Evolutionary conservation across 2,797 vertebrate genomes (phyloP).

Genomic region (Halcyon badia): DNA sequence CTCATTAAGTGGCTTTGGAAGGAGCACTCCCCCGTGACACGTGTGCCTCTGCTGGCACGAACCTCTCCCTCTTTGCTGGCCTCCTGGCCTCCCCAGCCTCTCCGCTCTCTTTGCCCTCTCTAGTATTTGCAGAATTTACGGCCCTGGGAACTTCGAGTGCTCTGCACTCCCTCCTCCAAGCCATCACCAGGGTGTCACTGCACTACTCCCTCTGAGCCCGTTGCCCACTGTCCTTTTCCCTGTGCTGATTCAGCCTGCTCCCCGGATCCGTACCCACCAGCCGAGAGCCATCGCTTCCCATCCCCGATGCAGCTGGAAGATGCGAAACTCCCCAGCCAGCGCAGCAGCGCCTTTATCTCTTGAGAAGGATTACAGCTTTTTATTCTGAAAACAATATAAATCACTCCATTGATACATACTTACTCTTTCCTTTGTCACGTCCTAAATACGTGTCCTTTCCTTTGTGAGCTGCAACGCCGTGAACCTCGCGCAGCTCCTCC

Average conservation of each 20-base stretch:
- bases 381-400: constrained; percentile 15
- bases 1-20: background rate
- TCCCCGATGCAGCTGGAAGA: rapidly evolving
- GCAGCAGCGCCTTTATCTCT: background rate
- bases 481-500: background rate
- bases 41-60: background rate
- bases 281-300: background rate
- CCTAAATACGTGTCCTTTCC: background rate
- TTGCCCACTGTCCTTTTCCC: rapidly evolving
- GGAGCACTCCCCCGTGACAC: rapidly evolving
- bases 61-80: background rate
- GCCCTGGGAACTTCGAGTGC: rapidly evolving
- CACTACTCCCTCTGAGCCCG: rapidly evolving
- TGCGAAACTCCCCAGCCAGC: background rate
- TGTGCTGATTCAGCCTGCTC: background rate
- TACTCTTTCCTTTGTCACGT: background rate
- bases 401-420: background rate
- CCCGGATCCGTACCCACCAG: background rate
- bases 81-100: background rate
- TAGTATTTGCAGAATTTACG: background rate
- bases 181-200: rapidly evolving
- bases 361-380: background rate
- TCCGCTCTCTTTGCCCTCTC: background rate
- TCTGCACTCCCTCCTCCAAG: background rate
- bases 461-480: rapidly evolving